Conservation (phyloP, 64 coral and sea anemone species). For the Stylophora pistillata region DNA sequence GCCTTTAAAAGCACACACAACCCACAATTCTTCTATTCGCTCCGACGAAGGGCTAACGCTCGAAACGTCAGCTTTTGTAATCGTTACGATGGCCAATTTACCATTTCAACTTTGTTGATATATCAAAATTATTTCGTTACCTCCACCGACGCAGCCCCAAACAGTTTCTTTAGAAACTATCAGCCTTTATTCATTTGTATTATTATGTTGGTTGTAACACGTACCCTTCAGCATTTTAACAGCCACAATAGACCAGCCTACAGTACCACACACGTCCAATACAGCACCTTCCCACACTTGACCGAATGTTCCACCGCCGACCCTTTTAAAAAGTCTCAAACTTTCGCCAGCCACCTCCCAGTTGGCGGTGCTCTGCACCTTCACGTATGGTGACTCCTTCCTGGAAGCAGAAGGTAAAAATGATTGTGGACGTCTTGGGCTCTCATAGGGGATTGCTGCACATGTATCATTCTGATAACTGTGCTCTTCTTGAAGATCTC, state of each 20-base stretch:
- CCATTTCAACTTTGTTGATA: too few relatives aligned
- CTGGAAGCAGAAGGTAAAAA: not conserved
- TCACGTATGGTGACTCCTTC: not conserved
- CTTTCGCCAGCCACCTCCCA: not conserved
- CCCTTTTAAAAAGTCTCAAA: not conserved
- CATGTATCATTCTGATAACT: not conserved
- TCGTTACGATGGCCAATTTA: too few relatives aligned
- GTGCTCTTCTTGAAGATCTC: not conserved
- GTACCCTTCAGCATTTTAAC: slow-evolving; percentile 42
- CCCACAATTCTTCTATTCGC: too few relatives aligned
- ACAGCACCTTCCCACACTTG: slow-evolving; percentile 15
- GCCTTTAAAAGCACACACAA: too few relatives aligned
- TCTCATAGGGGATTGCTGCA: not conserved
- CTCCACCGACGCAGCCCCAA: too few relatives aligned
- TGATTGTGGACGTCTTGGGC: not conserved
- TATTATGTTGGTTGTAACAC: not conserved
- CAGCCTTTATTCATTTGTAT: too few relatives aligned
- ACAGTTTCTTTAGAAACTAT: too few relatives aligned
- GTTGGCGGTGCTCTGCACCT: not conserved
- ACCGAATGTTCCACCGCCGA: slow-evolving; percentile 19
- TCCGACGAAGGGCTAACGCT: too few relatives aligned
- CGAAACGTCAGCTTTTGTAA: too few relatives aligned
- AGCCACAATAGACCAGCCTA: slow-evolving; percentile 12
- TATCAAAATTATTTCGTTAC: too few relatives aligned
- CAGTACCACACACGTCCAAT: not conserved